Evolutionary conservation across 2,797 vertebrate genomes (phyloP).

Genomic region (Tinamus major): DNA sequence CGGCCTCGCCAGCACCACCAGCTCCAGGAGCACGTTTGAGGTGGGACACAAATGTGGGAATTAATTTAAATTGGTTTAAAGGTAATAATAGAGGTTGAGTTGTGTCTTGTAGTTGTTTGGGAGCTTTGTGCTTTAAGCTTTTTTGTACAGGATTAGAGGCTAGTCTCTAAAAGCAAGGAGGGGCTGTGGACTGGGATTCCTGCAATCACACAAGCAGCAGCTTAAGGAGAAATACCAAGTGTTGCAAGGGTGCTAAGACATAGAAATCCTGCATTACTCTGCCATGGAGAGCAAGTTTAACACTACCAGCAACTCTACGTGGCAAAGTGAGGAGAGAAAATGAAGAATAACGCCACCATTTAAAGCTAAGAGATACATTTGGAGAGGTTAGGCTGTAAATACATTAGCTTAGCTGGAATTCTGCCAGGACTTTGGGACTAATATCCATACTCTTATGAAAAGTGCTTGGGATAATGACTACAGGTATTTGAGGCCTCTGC

Average conservation of each 20-base stretch:
- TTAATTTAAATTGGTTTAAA: constrained; percentile 49
- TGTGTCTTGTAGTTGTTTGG: constrained; percentile 51
- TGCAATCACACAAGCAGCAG: constrained; percentile 42
- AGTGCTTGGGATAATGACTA: constrained; percentile 64
- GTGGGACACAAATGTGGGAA: background rate
- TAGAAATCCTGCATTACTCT: constrained; percentile 36
- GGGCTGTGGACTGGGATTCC: constrained; percentile 19
- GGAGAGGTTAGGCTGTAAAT: constrained; percentile 57
- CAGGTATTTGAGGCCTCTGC: constrained; percentile 32
- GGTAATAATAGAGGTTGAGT: constrained; percentile 35
- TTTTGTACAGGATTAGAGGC: constrained; percentile 49
- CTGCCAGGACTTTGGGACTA: constrained; percentile 66
- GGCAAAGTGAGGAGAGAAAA: constrained; percentile 1
- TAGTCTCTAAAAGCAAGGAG: constrained; percentile 21
- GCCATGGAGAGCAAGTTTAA: constrained; percentile 30
- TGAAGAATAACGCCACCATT: constrained; percentile 38
- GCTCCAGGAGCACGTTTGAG: background rate
- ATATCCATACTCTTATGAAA: constrained; percentile 66
- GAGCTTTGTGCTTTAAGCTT: constrained; percentile 57
- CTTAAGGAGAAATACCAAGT: constrained; percentile 62
- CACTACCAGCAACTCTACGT: background rate
- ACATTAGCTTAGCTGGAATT: constrained; percentile 61
- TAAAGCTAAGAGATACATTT: constrained; percentile 37
- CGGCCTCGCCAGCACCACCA: fast-evolving
- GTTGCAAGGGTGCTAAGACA: constrained; percentile 1